Evolutionary conservation across 2,113 vertebrate species (phyloP), one percentile per base, ranked within the genome.

Genomic region (Brienomyrus longianalis): DNA sequence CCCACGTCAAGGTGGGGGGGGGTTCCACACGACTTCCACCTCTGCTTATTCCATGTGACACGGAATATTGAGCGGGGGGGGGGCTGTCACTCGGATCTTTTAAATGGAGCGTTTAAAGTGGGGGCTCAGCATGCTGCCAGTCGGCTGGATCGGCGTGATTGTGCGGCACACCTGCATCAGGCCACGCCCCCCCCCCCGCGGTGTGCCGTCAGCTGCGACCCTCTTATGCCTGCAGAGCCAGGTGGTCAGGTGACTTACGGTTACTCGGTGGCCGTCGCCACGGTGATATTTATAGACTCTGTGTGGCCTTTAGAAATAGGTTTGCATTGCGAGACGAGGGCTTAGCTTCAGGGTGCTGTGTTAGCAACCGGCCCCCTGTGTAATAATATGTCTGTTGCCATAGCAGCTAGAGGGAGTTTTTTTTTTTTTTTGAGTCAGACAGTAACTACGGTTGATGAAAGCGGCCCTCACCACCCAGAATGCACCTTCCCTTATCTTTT

Each of bases 371-470:
- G 45, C 83, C 83, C 45, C 66, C 56, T 19, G 80, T 59, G 88
- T 86, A 88, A 74, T 90, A 90, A 89, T 90, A 48, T 80, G 88
- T 84, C 88, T 88, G 90, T 91, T 91, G 80, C 89, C 74, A 91
- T 91, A 88, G 89, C 86, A 91, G 90, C 90, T 17, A 88, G 80
- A 80, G 23, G 86, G 86, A 89, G 89, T 21, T 80, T 83, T 62
- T 83, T 59, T 54, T 54, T 52, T 51, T 56, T 59, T 23, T 62
- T 66, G n/a, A 62, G 39, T 88, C 47, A 39, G 70, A 45, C 52
- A 31, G 70, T 62, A 91, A 88, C 90, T 87, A 91, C 54, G 90
- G 88, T 43, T 74, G 84, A 83, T 27, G 47, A 88, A 70, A 87
- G 85, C 88, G 23, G 15, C 47, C 48, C 48, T 45, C 59, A 51